phyloP scores from a whole-genome alignment of 2,113 vertebrate genomes.

The Pelecanoides urinatrix region DNA sequence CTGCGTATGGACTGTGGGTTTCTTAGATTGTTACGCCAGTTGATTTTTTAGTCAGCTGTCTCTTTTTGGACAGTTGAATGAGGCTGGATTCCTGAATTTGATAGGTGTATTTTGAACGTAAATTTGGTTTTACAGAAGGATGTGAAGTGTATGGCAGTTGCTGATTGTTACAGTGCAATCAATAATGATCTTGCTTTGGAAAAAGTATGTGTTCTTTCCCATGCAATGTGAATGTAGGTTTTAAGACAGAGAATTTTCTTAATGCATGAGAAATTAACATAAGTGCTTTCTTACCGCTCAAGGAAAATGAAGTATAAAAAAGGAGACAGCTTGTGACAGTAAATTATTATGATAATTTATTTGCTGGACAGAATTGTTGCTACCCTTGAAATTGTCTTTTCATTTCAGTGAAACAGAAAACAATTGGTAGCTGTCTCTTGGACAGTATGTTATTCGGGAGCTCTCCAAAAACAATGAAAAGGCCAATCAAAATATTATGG shows the following conservation, averaged over 20 bases:
- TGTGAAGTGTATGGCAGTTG: neutral
- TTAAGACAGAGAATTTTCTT: neutral
- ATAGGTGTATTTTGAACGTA: neutral
- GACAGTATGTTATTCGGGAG: neutral
- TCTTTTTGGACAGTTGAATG: neutral
- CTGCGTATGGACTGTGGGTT: fast-evolving
- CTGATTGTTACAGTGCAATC: neutral
- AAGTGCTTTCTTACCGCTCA: neutral
- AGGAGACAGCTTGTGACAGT: fast-evolving
- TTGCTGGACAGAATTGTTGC: neutral
- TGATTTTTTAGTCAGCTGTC: neutral
- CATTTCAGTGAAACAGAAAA: neutral
- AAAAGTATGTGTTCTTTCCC: neutral
- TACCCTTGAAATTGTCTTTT: neutral
- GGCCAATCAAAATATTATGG: neutral
- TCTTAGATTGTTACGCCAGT: fast-evolving
- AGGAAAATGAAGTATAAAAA: neutral
- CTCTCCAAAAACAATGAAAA: neutral
- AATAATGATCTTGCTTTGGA: neutral
- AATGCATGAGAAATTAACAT: neutral
- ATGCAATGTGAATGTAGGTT: neutral
- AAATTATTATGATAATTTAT: neutral
- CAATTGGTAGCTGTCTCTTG: neutral
- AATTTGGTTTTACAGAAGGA: neutral
- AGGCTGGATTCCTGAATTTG: neutral